These are phyloP conservation scores for Drosophila orosa DNA, from an alignment of 1,140 invertebrate genomes.

Conservation along the genomic window DNA sequence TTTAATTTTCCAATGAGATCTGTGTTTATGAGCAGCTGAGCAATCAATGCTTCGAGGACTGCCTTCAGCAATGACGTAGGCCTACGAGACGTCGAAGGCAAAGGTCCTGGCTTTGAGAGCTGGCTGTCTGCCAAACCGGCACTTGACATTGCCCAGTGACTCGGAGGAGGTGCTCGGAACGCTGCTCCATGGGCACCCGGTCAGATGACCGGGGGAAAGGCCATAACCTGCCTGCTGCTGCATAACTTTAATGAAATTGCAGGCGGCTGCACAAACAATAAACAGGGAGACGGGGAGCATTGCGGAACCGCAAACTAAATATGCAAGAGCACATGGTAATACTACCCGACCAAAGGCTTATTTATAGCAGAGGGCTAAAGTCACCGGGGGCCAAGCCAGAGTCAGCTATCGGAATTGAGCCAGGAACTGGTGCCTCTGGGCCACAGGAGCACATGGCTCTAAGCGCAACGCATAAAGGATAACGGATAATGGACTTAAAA, in stretches of 20 bases:
- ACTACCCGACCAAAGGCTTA: slow-evolving; percentile 20
- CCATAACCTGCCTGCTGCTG: slow-evolving; percentile 22
- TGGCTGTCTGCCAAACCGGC: slow-evolving; percentile 67
- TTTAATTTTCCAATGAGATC: slow-evolving; percentile 3
- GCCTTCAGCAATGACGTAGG: slow-evolving; percentile 53
- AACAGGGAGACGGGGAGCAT: not conserved
- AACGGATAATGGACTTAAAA: slow-evolving; percentile 72
- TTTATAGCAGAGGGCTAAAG: slow-evolving; percentile 26
- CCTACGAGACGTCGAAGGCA: slow-evolving; percentile 42
- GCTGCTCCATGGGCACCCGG: not conserved
- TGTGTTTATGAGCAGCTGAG: slow-evolving; percentile 18
- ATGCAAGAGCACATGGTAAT: slow-evolving; percentile 47
- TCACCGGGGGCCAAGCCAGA: slow-evolving; percentile 30
- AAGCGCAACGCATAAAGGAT: slow-evolving; percentile 66
- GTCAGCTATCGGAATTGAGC: slow-evolving; percentile 1
- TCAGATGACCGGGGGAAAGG: slow-evolving; percentile 1
- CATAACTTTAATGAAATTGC: slow-evolving; percentile 74
- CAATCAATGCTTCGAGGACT: slow-evolving; percentile 28
- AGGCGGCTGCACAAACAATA: slow-evolving; percentile 26
- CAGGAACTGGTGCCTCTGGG: slow-evolving; percentile 23
- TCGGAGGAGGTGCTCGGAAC: slow-evolving; percentile 45
- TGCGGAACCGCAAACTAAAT: slow-evolving; percentile 45
- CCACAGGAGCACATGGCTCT: slow-evolving; percentile 45
- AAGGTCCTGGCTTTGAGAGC: slow-evolving; percentile 35
- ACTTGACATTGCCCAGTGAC: slow-evolving; percentile 62